Base-by-base conservation (phyloP, 2,113 vertebrate species). In the Cairina moschata region DNA sequence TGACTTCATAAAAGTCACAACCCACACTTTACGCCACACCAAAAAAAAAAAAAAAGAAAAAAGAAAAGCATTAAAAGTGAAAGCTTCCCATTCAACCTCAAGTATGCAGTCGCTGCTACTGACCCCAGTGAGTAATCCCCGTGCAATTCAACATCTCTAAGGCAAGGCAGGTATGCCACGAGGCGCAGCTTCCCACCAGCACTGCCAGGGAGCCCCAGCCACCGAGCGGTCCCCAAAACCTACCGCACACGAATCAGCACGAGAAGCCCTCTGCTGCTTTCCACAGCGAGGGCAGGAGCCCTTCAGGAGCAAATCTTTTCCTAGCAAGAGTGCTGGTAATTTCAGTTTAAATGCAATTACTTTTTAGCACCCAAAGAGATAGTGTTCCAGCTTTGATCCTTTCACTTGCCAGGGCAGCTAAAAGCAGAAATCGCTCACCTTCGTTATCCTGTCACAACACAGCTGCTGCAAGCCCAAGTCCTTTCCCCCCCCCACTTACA, bases 91-190 rank as follows among this genome's bases (percentile, higher is more conserved):
- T 59, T 40, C 50, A 59, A 71, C 32, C 31, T 44, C 29, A 66
- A 65, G 20, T 2, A 46, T 1, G 2, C 17, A 50, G n/a, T 5
- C 4, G 3, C 31, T 7, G 2, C 25, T 73, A 23, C 52, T 11
- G 42, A 73, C 42, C 26, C 52, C 26, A 10, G 52, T 11, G 54
- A 85, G 14, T 44, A 38, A 2, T 29, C 40, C 23, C 21, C 29
- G 16, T 1, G 26, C 28, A 63, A 48, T 42, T 29, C 69, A 44
- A 48, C 36, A 11, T 36, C 32, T 34, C 23, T 36, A 58, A 50
- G 55, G 50, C 42, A 58, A 40, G 38, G 62, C 6, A 67, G 23
- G 54, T 11, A 54, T 23, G 29, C 31, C 54, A 40, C 10, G 22
- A 31, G 17, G 11, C 5, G 4, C 48, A 80, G 16, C 10, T 55